Percentiles rank a stretch among this genome's conserved stretches.
Conservation (phyloP, 2,888 invertebrate genomes). For the Endomychus coccineus region DNA sequence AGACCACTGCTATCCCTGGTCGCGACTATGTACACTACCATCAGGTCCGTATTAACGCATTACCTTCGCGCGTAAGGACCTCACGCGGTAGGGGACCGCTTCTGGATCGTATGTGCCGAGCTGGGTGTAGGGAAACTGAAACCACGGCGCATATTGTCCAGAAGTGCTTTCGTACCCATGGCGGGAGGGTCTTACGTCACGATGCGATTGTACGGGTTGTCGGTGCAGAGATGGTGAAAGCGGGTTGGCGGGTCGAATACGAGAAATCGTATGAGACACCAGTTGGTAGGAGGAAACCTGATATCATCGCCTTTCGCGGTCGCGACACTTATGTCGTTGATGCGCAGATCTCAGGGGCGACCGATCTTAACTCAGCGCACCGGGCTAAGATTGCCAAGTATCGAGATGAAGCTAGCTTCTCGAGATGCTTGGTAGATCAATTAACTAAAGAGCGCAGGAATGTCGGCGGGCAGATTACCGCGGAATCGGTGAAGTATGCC, state of each 20-base stretch:
- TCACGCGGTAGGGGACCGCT: too few relatives aligned
- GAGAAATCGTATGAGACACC: not conserved
- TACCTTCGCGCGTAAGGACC: too few relatives aligned
- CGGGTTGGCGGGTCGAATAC: not conserved
- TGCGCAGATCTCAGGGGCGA: slow-evolving; percentile 5
- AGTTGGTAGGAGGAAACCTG: slow-evolving; percentile 4
- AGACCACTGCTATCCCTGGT: too few relatives aligned
- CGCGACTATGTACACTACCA: too few relatives aligned
- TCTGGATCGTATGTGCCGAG: too few relatives aligned
- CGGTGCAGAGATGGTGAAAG: slow-evolving; percentile 1
- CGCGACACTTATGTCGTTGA: not conserved
- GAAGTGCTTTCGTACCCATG: slow-evolving; percentile 4
- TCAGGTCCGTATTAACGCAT: too few relatives aligned
- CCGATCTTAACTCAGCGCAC: slow-evolving; percentile 2
- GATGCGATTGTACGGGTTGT: slow-evolving; percentile 2
- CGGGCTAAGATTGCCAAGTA: not conserved
- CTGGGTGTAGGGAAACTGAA: slow-evolving; percentile 4
- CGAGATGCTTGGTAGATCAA: too few relatives aligned
- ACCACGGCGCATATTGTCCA: slow-evolving; percentile 1
- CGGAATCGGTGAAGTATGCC: too few relatives aligned
- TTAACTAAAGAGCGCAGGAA: too few relatives aligned
- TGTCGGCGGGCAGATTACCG: too few relatives aligned
- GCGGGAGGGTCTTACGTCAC: slow-evolving; percentile 2
- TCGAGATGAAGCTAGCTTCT: too few relatives aligned
- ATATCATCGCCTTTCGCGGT: not conserved